Base-by-base conservation (phyloP, 1,140 invertebrate genomes). In the Camponotus vicinus region DNA sequence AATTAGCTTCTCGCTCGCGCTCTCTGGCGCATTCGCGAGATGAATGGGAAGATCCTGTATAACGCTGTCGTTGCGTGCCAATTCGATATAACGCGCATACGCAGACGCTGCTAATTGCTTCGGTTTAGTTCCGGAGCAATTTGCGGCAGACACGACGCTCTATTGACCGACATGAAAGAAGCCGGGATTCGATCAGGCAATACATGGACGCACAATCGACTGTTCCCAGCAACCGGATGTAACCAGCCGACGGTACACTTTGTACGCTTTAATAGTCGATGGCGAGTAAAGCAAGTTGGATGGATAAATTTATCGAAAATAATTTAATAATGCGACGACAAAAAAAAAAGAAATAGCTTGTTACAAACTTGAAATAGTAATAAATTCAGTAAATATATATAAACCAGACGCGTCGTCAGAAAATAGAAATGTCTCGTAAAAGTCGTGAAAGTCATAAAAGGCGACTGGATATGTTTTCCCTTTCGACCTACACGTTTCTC, bases 1-100 rank as follows among this genome's bases (percentile, higher is more conserved):
- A 90, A 88, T 90, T 90, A 79, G 83, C 78, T 57, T 52, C 40
- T 77, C 59, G 69, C 66, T 76, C 18, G 40, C 71, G 13, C 59
- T 42, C 52, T 49, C 9, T 27, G 27, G 27, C 27, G 40, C 57
- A 73, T 3, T 61, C 21, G 73, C 86, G 64, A 64, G 27, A 61
- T 66, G 61, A 78, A 64, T 78, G 27, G 9, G 61, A 40, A 66
- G 59, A 66, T 49, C 27, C 27, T 27, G 4, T 18, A 32, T 49
- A 45, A 42, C 77, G 4, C 18, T 37, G 77, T 40, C 73, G 37
- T 40, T 34, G 45, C 64, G 63, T 55, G 66, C 64, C 37, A 42
- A 70, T 80, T 80, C 78, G 57, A 70, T 80, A 52, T 52, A 70
- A 42, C 37, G 52, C 49, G 78, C 21, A 57, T 42, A 45, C 78